Base-by-base conservation (phyloP, 2,888 invertebrate genomes). In the Cheiracanthium punctorium region DNA sequence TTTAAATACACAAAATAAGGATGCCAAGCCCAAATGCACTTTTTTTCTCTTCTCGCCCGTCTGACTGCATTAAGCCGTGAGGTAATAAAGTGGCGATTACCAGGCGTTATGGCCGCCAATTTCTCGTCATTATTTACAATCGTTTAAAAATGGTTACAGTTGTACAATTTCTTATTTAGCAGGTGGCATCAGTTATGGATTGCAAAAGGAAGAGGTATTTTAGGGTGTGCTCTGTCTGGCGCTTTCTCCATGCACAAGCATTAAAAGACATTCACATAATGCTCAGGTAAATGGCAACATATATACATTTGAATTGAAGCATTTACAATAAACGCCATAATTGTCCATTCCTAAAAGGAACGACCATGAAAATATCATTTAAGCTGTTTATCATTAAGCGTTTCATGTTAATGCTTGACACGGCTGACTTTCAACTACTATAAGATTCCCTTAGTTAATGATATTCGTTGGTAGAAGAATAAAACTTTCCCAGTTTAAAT, bases 51-150 rank as follows among this genome's bases (percentile, higher is more conserved):
- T 58, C 48, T 24, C 58, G 24, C 58, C 58, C 24, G 58, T 24
- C 24, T 58, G 24, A 58, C 58, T 58, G 58, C 58, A 7, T 17
- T 10, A 48, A 67, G 65, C 37, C 69, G 20, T 7, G 33, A 32
- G n/a, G 69, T 20, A 20, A 69, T 69, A 69, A 69, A 69, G 69
- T 37, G 33, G 33, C 69, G 33, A 69, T 69, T 69, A 69, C 69
- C 37, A 20, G 1, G 20, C 33, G 37, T 69, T 69, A 69, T 69
- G 69, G 69, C 33, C 20, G 69, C 32, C 69, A 69, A 69, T 69
- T 69, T 69, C 24, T 69, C n/a, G 33, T 24, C 69, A 69, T 69
- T 69, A 69, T 69, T 69, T 69, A 69, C 69, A 33, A 69, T 69
- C 69, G 69, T 69, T 32, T 69, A 33, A 69, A 69, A 69, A 69